These are phyloP conservation scores for Athene noctua DNA, from an alignment of 2,113 vertebrate genomes.

Conservation along the genomic window DNA sequence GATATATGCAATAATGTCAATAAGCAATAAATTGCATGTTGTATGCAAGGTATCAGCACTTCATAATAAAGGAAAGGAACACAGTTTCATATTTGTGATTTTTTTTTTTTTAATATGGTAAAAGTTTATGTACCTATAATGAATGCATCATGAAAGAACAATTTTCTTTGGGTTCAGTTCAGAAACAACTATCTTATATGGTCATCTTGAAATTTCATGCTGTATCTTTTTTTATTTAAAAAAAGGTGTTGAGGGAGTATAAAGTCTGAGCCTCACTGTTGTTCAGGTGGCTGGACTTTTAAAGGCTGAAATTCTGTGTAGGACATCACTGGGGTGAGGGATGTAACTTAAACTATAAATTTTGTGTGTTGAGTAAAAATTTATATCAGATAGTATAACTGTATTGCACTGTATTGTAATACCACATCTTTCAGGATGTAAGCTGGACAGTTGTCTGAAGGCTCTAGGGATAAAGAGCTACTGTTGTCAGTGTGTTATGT, in stretches of 20 bases:
- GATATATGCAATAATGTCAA: constrained; percentile 72
- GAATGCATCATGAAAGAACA: not conserved
- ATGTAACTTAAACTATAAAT: not conserved
- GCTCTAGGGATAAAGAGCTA: not conserved
- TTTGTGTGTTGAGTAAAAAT: not conserved
- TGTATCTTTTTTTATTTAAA: not conserved
- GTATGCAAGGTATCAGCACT: constrained; percentile 47
- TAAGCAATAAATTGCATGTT: constrained; percentile 77
- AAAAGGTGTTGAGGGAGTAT: not conserved
- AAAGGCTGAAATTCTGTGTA: not conserved
- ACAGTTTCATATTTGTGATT: not conserved
- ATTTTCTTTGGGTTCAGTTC: not conserved
- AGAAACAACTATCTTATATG: not conserved
- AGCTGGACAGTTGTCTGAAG: not conserved
- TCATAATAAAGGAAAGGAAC: constrained; percentile 67
- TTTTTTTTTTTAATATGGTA: not conserved
- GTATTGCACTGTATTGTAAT: not conserved
- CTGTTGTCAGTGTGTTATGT: not conserved
- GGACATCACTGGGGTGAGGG: not conserved
- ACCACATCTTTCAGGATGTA: not conserved
- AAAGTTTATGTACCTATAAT: not conserved
- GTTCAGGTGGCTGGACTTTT: not conserved
- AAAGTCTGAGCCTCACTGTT: not conserved
- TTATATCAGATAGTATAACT: not conserved
- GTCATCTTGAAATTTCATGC: not conserved